Evolutionary conservation across 2,888 invertebrate species (phyloP).

Genomic region (Orthonevra nobilis): DNA sequence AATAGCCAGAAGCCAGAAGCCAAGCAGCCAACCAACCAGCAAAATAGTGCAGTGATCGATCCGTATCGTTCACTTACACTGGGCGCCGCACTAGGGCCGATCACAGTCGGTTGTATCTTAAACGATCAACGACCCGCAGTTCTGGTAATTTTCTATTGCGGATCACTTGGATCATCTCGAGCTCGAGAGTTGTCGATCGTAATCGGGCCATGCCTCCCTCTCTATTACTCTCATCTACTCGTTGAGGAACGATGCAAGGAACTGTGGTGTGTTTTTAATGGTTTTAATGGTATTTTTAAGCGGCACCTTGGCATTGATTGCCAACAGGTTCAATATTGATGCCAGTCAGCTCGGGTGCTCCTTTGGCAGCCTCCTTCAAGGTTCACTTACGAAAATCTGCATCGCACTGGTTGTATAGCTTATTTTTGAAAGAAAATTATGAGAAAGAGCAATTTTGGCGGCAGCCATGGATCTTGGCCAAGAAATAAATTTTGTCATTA

Average conservation of each 20-base stretch:
- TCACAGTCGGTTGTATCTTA: constrained; percentile 27
- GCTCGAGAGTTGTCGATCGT: constrained; percentile 36
- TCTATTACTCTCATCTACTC: constrained; percentile 5
- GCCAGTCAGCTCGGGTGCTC: constrained; percentile 40
- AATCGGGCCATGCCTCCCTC: constrained; percentile 33
- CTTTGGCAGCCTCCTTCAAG: constrained; percentile 64
- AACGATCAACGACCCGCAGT: constrained; percentile 61
- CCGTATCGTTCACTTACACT: constrained; percentile 34
- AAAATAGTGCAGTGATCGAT: constrained; percentile 51
- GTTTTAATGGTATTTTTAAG: constrained; percentile 68
- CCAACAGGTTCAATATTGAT: constrained; percentile 69
- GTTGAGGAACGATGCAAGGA: constrained; percentile 1
- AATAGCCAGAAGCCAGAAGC: constrained; percentile 54
- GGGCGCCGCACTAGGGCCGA: constrained; percentile 43
- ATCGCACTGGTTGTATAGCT: constrained; percentile 20
- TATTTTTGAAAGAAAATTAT: constrained; percentile 30
- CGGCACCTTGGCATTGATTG: constrained; percentile 70
- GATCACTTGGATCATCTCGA: constrained; percentile 40
- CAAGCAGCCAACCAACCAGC: too few species aligned
- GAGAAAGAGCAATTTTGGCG: background rate
- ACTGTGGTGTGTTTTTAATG: constrained; percentile 46
- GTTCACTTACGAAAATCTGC: constrained; percentile 49
- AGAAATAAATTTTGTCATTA: constrained; percentile 54
- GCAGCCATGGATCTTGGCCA: constrained; percentile 54
- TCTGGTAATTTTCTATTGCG: constrained; percentile 39